phyloP scores from a whole-genome alignment of 1,140 invertebrate genomes.

The Physella acuta region DNA sequence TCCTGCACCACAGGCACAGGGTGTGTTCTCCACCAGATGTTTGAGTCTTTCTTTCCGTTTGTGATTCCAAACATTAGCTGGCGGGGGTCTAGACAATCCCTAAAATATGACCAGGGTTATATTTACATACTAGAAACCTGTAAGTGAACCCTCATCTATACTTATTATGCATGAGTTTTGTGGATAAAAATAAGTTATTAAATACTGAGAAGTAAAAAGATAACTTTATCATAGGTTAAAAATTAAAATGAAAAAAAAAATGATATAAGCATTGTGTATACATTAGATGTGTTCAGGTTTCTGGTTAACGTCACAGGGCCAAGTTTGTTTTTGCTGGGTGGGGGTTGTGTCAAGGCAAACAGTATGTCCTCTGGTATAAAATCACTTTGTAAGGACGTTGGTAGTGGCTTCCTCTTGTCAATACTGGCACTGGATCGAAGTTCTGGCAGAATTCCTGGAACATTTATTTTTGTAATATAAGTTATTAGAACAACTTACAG shows the following conservation, averaged over 20 bases:
- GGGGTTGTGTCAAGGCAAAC: slow-evolving; percentile 55
- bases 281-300: slow-evolving; percentile 37
- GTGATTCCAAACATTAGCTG: slow-evolving; percentile 57
- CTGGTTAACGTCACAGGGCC: slow-evolving; percentile 48
- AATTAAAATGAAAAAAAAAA: no score
- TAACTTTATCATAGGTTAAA: no score
- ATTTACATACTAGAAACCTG: no score
- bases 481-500: no score
- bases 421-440: slow-evolving; percentile 39
- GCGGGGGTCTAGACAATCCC: slow-evolving; percentile 42
- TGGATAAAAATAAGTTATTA: no score
- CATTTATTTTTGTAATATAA: no score
- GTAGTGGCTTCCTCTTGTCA: slow-evolving; percentile 50
- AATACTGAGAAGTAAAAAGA: no score
- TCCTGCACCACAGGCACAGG: slow-evolving; percentile 60
- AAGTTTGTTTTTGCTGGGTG: slow-evolving; percentile 45
- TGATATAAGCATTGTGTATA: neutral
- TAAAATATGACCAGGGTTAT: no score
- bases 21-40: slow-evolving; percentile 55
- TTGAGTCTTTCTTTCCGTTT: slow-evolving; percentile 54
- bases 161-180: no score
- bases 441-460: slow-evolving; percentile 42
- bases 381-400: slow-evolving; percentile 55
- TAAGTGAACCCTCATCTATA: no score
- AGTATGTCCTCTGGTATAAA: slow-evolving; percentile 58